These are phyloP conservation scores for Stylophora pistillata DNA, from an alignment of 64 coral and sea anemone genomes.

Conservation along the genomic window DNA sequence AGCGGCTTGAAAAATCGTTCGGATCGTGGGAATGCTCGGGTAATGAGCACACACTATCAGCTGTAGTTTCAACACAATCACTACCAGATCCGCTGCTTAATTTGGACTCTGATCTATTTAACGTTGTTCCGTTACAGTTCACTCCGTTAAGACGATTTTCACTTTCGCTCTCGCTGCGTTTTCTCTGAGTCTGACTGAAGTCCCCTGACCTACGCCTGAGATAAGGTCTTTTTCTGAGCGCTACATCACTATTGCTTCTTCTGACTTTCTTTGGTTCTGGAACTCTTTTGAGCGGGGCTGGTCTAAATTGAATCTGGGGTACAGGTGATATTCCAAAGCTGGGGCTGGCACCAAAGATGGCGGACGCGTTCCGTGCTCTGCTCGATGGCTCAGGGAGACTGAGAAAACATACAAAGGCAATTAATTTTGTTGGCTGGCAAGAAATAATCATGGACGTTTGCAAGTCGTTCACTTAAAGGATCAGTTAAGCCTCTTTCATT, in stretches of 20 bases:
- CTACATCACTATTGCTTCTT: conserved; percentile 69
- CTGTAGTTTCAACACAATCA: not conserved
- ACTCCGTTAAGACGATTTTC: conserved; percentile 13
- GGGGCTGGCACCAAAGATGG: conserved; percentile 64
- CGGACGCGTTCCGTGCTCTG: conserved; percentile 52
- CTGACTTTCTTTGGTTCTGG: conserved; percentile 29
- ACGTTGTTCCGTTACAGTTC: conserved; percentile 33
- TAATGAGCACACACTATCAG: not conserved
- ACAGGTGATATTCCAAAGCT: conserved; percentile 47
- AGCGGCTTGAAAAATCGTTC: conserved; percentile 16
- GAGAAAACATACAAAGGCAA: conserved; percentile 3
- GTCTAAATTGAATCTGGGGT: conserved; percentile 12
- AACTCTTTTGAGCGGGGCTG: conserved; percentile 23
- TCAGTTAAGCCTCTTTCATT: too few species aligned
- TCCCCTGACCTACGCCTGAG: conserved; percentile 57
- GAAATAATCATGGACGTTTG: not conserved
- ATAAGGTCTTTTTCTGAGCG: conserved; percentile 31
- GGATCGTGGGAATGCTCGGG: not conserved
- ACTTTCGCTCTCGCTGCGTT: conserved; percentile 26
- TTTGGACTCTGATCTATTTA: not conserved
- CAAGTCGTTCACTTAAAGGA: too few species aligned
- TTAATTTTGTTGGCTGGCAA: not conserved
- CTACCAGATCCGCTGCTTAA: not conserved
- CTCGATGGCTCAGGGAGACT: conserved; percentile 48
- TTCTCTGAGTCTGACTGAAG: conserved; percentile 16